These are phyloP conservation scores for Fragum fragum DNA, from an alignment of 2,888 invertebrate species.

Conservation along the genomic window DNA sequence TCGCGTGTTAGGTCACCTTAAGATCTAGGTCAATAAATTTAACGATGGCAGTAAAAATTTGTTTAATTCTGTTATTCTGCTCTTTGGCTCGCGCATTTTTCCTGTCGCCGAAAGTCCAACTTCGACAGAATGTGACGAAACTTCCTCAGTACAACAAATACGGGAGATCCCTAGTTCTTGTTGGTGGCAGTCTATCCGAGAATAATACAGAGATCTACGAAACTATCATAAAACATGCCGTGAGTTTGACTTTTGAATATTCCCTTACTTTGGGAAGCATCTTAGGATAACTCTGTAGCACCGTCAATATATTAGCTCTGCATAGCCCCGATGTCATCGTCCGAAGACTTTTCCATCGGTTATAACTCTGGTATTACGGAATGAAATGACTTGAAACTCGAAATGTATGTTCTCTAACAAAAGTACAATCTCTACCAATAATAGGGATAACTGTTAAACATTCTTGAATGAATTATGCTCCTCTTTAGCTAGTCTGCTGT, in stretches of 20 bases:
- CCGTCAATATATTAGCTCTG: too few relatives aligned
- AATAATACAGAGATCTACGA: slow-evolving; percentile 71
- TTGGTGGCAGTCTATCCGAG: slow-evolving; percentile 68
- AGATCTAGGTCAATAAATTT: not conserved
- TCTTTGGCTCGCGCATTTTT: slow-evolving; percentile 16
- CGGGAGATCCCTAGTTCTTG: slow-evolving; percentile 70
- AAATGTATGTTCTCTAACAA: too few relatives aligned
- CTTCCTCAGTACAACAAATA: slow-evolving; percentile 60
- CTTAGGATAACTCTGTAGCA: too few relatives aligned
- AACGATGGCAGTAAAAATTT: not conserved
- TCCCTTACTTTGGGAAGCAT: too few relatives aligned
- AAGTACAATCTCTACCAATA: too few relatives aligned
- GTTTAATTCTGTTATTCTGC: not conserved
- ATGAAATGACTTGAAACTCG: too few relatives aligned
- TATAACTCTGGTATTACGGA: too few relatives aligned
- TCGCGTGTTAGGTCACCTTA: not conserved
- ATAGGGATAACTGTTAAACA: too few relatives aligned
- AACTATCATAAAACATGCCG: slow-evolving; percentile 69
- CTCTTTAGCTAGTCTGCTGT: too few relatives aligned
- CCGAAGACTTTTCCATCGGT: too few relatives aligned
- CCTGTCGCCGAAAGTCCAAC: slow-evolving; percentile 31
- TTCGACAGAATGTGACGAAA: slow-evolving; percentile 26
- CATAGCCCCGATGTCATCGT: too few relatives aligned
- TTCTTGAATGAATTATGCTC: too few relatives aligned
- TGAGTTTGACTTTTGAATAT: slow-evolving; percentile 53